phyloP scores from a whole-genome alignment of 2,888 invertebrate genomes.

The Lapara coniferarum region DNA sequence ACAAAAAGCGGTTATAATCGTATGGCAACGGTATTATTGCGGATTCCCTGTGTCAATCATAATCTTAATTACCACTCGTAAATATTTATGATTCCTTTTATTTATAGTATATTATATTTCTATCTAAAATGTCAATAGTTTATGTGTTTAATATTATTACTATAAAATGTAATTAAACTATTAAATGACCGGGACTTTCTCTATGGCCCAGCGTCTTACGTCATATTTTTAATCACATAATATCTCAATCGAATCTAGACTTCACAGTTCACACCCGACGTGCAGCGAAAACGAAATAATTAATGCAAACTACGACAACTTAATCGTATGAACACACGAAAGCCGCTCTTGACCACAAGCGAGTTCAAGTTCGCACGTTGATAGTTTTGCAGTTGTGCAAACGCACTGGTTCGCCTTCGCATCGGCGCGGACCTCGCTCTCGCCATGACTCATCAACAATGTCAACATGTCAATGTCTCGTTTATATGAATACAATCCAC shows the following conservation, averaged over 20 bases:
- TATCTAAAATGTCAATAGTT: no score
- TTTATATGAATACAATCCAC: constrained; percentile 66
- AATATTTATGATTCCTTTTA: constrained; percentile 21
- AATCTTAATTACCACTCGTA: constrained; percentile 29
- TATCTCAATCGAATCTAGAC: background rate
- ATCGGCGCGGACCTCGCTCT: constrained; percentile 49
- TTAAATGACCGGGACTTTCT: no score
- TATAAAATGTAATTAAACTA: no score
- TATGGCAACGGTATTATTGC: constrained; percentile 34
- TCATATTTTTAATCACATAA: background rate
- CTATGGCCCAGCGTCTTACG: no score
- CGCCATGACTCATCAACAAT: constrained; percentile 58
- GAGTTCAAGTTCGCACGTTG: constrained; percentile 71
- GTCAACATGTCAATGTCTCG: constrained; percentile 68
- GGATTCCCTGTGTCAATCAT: constrained; percentile 43
- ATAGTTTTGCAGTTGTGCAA: constrained; percentile 55
- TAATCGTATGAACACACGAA: constrained; percentile 11
- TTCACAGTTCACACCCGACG: background rate
- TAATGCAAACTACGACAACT: constrained; percentile 6
- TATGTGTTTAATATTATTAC: no score
- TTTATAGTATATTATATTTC: background rate
- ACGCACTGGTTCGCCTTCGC: constrained; percentile 43
- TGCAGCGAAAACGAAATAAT: background rate
- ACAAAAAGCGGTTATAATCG: constrained; percentile 35
- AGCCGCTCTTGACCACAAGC: constrained; percentile 67